Evolutionary conservation across 1,140 invertebrate species (phyloP).

Genomic region (Plutomurus gul): DNA sequence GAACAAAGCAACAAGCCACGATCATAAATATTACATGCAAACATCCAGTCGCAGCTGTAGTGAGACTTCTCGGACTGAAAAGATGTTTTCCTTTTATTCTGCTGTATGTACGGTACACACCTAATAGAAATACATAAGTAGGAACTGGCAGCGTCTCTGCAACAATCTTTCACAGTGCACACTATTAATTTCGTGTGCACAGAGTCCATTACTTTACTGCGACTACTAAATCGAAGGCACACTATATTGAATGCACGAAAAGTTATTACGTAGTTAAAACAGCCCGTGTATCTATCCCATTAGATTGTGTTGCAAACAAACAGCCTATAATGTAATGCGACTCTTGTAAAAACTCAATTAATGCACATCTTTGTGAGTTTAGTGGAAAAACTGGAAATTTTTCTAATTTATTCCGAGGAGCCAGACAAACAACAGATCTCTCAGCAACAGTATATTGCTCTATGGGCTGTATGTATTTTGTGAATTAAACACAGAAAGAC

Average conservation of each 20-base stretch:
- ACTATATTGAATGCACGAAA: too few relatives aligned
- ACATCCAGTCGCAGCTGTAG: not conserved
- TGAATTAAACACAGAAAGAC: not conserved
- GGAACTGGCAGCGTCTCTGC: not conserved
- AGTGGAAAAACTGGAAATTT: constrained; percentile 32
- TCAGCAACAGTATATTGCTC: not conserved
- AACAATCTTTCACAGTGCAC: too few relatives aligned
- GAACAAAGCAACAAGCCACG: constrained; percentile 19
- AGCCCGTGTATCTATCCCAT: too few relatives aligned
- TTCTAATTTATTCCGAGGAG: constrained; percentile 19
- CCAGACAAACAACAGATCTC: not conserved
- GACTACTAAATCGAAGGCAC: too few relatives aligned
- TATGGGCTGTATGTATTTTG: too few relatives aligned
- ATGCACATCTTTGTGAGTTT: constrained; percentile 27
- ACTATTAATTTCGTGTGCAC: too few relatives aligned
- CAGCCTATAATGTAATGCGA: not conserved
- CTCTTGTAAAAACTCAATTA: constrained; percentile 21
- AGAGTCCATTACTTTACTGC: too few relatives aligned
- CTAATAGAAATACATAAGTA: too few relatives aligned
- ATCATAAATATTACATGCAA: constrained; percentile 17
- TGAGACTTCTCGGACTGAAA: not conserved
- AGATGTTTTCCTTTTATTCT: not conserved
- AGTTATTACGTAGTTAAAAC: too few relatives aligned
- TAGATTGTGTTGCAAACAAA: too few relatives aligned
- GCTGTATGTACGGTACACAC: too few relatives aligned